phyloP scores from a whole-genome alignment of 2,888 invertebrate genomes.

The Ormyrus pomaceus region DNA sequence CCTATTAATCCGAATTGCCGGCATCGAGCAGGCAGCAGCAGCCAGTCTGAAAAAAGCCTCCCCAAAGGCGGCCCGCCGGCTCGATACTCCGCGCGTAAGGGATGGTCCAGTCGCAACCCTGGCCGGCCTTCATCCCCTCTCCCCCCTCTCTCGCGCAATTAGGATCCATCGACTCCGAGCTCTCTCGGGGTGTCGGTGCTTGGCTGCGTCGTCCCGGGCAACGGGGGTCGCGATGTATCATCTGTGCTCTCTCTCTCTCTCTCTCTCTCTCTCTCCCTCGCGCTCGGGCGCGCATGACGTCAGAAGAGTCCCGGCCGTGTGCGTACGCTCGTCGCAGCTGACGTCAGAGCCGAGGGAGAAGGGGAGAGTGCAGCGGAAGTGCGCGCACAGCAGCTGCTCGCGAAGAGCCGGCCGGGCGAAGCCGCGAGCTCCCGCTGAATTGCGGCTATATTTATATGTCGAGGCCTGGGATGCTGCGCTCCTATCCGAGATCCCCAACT shows the following conservation, averaged over 20 bases:
- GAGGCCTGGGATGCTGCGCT: too few species aligned
- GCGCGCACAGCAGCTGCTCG: conserved; percentile 23
- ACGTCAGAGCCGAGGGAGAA: conserved; percentile 22
- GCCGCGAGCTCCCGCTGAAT: not conserved
- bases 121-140: too few species aligned
- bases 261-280: not conserved
- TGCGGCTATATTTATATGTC: too few species aligned
- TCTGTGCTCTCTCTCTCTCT: not conserved
- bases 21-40: too few species aligned
- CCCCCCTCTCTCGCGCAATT: too few species aligned
- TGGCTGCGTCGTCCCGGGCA: conserved; percentile 38
- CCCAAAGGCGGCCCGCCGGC: too few species aligned
- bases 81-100: too few species aligned
- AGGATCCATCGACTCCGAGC: too few species aligned
- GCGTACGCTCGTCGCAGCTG: conserved; percentile 31
- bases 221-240: conserved; percentile 19
- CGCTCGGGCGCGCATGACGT: conserved; percentile 24
- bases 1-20: too few species aligned
- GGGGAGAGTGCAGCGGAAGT: conserved; percentile 42
- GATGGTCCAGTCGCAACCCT: too few species aligned
- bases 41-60: too few species aligned
- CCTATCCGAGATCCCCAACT: too few species aligned
- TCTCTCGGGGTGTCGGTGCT: not conserved
- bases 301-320: conserved; percentile 27
- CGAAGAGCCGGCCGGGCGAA: conserved; percentile 34